Evolutionary conservation across 2,888 invertebrate species (phyloP), one percentile per base, ranked within the genome.

Genomic region (Leptothorax acervorum): DNA sequence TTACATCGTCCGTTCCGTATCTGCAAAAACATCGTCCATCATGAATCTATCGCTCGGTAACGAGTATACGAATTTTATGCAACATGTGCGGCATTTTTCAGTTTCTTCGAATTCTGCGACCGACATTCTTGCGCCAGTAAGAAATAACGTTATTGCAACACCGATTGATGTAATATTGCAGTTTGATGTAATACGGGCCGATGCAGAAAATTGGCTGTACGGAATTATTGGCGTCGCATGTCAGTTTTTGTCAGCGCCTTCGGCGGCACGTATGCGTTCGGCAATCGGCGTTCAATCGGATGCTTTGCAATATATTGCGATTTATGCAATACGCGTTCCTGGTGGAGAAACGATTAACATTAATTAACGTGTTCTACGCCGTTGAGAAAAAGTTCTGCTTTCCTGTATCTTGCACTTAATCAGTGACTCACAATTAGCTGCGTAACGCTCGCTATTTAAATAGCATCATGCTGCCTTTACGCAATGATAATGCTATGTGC

Each of bases 231-330:
- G 15, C 55, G 42, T 57, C 45, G n/a, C n/a, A 12, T 12, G 45
- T 12, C 11, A 28, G 11, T 48, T 60, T 81, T 79, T 81, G 3
- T 35, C 42, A 18, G 12, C 28, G 0, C 35, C 0, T 2, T 70
- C 42, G 42, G 5, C 6, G 23, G 9, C 15, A n/a, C 11, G 23
- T 42, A 11, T 15, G n/a, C 18, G 12, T 66, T 42, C 71, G 53
- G 78, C 70, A 45, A 51, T 63, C 48, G 35, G 6, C 11, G 39
- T 42, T 55, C 71, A n/a, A 79, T 68, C 23, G 35, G 45, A 74
- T 74, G 57, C 48, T 74, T 73, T 35, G 23, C 28, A 79, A 60
- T 48, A 4, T 23, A 74, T 48, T 62, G 48, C 18, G 42, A 48
- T 48, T 79, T 79, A 60, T 28, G 75, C 35, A 74, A 74, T 31